Percentiles rank a stretch among this genome's conserved stretches.
Conservation (phyloP, 2,888 invertebrate genomes). For the Erynnis tages region DNA sequence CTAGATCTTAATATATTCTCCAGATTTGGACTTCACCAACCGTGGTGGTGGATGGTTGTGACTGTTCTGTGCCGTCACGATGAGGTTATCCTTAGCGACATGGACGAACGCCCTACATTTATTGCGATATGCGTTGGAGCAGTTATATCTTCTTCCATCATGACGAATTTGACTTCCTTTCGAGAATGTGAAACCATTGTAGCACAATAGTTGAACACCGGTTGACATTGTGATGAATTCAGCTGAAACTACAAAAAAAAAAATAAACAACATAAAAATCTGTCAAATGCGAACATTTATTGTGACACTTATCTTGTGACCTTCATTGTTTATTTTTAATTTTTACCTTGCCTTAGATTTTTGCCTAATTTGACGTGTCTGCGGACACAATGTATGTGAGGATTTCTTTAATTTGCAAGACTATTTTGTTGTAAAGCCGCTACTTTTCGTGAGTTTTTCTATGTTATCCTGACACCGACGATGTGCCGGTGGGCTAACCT, state of each 20-base stretch:
- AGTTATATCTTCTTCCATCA: slow-evolving; percentile 39
- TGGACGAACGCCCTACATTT: slow-evolving; percentile 41
- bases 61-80: slow-evolving; percentile 25
- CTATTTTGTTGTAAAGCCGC: too few relatives aligned
- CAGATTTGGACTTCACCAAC: slow-evolving; percentile 27
- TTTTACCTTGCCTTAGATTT: too few relatives aligned
- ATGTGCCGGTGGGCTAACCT: too few relatives aligned
- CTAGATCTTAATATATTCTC: slow-evolving; percentile 27
- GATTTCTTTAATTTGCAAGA: too few relatives aligned
- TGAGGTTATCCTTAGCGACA: slow-evolving; percentile 34
- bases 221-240: slow-evolving; percentile 31
- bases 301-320: too few relatives aligned
- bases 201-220: slow-evolving; percentile 38
- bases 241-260: slow-evolving; percentile 2
- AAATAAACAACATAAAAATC: too few relatives aligned
- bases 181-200: slow-evolving; percentile 39
- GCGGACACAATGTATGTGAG: too few relatives aligned
- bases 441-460: too few relatives aligned
- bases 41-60: slow-evolving; percentile 39
- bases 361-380: too few relatives aligned
- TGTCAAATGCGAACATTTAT: too few relatives aligned
- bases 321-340: too few relatives aligned
- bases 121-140: slow-evolving; percentile 36
- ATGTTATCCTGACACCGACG: too few relatives aligned
- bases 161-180: slow-evolving; percentile 29